A percentile compares a stretch with the other conserved stretches of the same genome.
These are phyloP conservation scores for Mirza zaza DNA, from an alignment of 2,113 vertebrate genomes.

Conservation along the genomic window DNA sequence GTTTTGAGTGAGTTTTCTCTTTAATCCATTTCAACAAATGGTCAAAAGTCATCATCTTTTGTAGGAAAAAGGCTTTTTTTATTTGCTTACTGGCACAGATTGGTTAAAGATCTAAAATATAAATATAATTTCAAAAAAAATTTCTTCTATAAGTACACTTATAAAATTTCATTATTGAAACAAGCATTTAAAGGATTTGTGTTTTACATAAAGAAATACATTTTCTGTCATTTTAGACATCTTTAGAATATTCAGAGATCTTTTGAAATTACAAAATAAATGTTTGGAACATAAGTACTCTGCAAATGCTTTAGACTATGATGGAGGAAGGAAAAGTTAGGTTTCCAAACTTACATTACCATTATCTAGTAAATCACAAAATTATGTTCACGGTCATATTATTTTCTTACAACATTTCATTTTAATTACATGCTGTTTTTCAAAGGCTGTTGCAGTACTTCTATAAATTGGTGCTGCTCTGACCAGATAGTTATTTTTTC, in stretches of 20 bases:
- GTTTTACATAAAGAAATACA: neutral
- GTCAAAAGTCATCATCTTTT: neutral
- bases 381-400: neutral
- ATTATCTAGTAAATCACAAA: neutral
- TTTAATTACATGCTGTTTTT: constrained; percentile 8
- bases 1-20: neutral
- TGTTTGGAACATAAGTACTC: neutral
- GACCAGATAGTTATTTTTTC: constrained; percentile 46
- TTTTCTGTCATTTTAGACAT: neutral
- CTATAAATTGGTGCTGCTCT: neutral
- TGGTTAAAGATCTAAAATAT: neutral
- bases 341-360: neutral
- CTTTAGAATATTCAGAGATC: neutral
- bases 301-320: neutral
- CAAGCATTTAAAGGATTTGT: neutral
- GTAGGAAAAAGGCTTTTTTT: neutral
- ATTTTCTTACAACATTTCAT: constrained; percentile 17
- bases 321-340: neutral
- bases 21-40: neutral
- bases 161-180: neutral
- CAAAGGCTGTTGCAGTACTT: neutral
- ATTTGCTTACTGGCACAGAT: neutral
- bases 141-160: neutral
- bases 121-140: constrained; percentile 12
- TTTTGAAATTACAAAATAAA: constrained; percentile 26